Percentiles rank a stretch among this genome's conserved stretches.
Conservation (phyloP, 1,140 invertebrate species). For the Pemphigus obesinymphae region DNA sequence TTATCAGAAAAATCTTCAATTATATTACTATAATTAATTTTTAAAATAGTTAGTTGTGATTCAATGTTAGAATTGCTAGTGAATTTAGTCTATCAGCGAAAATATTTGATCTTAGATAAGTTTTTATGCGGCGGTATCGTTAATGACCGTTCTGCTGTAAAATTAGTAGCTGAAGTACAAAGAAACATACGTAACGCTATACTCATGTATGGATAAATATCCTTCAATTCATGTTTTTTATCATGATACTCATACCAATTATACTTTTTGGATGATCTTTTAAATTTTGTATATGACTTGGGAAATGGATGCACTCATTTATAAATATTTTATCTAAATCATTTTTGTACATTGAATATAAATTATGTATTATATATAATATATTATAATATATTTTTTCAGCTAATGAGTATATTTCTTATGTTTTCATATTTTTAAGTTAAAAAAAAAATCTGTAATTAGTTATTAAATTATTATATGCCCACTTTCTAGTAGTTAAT, state of each 20-base stretch:
- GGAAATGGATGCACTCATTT: background rate
- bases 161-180: background rate
- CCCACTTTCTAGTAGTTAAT: conserved; percentile 4
- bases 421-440: background rate
- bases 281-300: background rate
- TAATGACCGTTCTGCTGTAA: background rate
- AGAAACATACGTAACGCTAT: background rate
- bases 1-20: background rate
- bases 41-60: background rate
- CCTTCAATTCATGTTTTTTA: background rate
- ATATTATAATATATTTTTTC: no score
- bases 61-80: background rate
- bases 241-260: background rate
- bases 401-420: background rate
- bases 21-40: background rate
- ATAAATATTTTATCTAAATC: background rate
- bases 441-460: background rate
- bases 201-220: background rate
- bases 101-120: background rate
- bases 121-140: background rate
- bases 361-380: no score
- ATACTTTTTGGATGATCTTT: background rate
- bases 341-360: background rate
- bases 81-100: background rate
- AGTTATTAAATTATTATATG: background rate